Evolutionary conservation across 2,797 vertebrate species (phyloP).

Genomic region (Lindbergichthys nudifrons): DNA sequence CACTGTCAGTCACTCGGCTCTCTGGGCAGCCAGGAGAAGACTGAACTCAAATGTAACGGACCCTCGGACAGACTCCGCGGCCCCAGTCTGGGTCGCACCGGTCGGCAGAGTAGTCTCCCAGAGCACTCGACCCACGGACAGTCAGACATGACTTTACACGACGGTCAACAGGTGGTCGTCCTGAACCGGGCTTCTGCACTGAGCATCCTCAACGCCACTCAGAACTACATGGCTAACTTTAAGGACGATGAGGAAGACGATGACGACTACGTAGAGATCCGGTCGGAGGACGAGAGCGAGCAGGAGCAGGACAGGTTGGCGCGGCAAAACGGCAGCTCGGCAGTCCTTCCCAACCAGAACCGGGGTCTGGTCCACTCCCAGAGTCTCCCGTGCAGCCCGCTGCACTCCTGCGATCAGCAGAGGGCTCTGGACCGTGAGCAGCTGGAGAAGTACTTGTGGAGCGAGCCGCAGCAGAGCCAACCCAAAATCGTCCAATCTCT

Average conservation of each 20-base stretch:
- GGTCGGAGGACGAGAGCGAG: slow-evolving; percentile 92
- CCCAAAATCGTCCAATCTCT: slow-evolving; percentile 95
- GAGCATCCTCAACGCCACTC: slow-evolving; percentile 89
- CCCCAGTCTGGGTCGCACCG: slow-evolving; percentile 61
- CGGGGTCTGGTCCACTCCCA: slow-evolving; percentile 66
- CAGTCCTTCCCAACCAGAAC: slow-evolving; percentile 38
- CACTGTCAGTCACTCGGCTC: slow-evolving; percentile 88
- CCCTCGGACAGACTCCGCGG: slow-evolving; percentile 56
- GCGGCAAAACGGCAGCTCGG: slow-evolving; percentile 28
- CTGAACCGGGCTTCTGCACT: slow-evolving; percentile 87
- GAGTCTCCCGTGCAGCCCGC: slow-evolving; percentile 82
- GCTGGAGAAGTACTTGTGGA: slow-evolving; percentile 94
- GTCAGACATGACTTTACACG: slow-evolving; percentile 92
- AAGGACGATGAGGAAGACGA: slow-evolving; percentile 93
- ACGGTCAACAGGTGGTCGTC: slow-evolving; percentile 93
- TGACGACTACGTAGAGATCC: slow-evolving; percentile 98
- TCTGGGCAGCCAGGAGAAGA: slow-evolving; percentile 74
- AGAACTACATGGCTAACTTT: slow-evolving; percentile 97
- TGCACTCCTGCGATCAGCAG: slow-evolving; percentile 74
- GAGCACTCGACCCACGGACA: slow-evolving; percentile 79
- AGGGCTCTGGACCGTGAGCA: slow-evolving; percentile 84
- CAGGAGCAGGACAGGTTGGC: slow-evolving; percentile 53
- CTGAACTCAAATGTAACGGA: slow-evolving; percentile 64
- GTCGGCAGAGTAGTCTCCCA: slow-evolving; percentile 85
- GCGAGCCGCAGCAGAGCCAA: slow-evolving; percentile 89